phyloP scores from a whole-genome alignment of 2,113 vertebrate genomes.

The Coryphaenoides rupestris region DNA sequence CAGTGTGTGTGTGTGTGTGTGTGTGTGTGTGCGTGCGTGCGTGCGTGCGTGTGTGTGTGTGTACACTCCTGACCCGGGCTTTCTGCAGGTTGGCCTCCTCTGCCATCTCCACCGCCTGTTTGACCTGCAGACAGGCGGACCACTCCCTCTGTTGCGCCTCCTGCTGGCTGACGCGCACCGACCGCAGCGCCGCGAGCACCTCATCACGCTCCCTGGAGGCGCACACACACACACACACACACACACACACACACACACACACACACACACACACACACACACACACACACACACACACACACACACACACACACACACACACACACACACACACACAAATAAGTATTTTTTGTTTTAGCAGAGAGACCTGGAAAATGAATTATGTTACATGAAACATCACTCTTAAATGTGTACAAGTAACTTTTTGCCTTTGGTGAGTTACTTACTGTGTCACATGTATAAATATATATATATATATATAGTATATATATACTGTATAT shows the following conservation, averaged over 20 bases:
- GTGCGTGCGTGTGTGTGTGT: neutral
- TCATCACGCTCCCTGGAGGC: slow-evolving; percentile 86
- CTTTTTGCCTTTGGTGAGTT: no score
- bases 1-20: no score
- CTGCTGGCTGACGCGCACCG: slow-evolving; percentile 68
- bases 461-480: no score
- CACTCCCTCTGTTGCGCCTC: slow-evolving; percentile 83
- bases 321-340: neutral
- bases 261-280: neutral
- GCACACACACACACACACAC: neutral
- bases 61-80: slow-evolving; percentile 66
- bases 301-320: slow-evolving; percentile 10
- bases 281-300: slow-evolving; percentile 3
- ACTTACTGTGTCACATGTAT: no score
- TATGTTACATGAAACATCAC: no score
- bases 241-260: neutral
- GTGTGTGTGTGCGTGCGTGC: no score
- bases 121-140: slow-evolving; percentile 84
- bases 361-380: no score
- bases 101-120: slow-evolving; percentile 82
- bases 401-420: no score
- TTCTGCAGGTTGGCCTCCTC: slow-evolving; percentile 90
- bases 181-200: slow-evolving; percentile 77
- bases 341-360: no score
- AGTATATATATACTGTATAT: no score